Percentiles rank a stretch among this genome's conserved stretches.
These are phyloP conservation scores for Tortrix viridana DNA, from an alignment of 2,888 invertebrate species.

Conservation along the genomic window DNA sequence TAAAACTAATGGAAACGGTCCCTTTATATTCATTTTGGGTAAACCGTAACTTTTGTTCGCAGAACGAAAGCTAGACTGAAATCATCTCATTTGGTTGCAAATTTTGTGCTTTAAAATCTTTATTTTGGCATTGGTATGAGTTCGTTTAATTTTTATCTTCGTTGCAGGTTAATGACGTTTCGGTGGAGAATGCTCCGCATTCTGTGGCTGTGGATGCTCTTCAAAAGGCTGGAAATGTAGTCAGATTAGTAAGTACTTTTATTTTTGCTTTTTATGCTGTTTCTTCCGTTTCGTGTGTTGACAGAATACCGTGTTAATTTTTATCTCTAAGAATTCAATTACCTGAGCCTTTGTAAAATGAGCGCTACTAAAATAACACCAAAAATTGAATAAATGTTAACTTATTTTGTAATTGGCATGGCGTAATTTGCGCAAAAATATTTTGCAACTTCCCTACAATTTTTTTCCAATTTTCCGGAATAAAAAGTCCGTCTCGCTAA, in stretches of 20 bases:
- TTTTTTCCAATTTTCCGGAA: too few relatives aligned
- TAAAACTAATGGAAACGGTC: conserved; percentile 13
- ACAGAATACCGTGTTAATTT: too few relatives aligned
- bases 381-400: too few relatives aligned
- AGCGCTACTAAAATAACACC: too few relatives aligned
- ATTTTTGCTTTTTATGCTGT: too few relatives aligned
- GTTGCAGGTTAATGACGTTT: conserved; percentile 93
- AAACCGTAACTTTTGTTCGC: conserved; percentile 13
- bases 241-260: conserved; percentile 90
- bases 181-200: conserved; percentile 97
- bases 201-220: conserved; percentile 97
- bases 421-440: too few relatives aligned
- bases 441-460: too few relatives aligned
- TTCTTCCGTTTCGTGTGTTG: too few relatives aligned
- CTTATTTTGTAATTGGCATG: too few relatives aligned
- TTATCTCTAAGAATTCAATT: too few relatives aligned
- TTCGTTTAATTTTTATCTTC: conserved; percentile 37
- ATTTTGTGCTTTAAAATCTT: conserved; percentile 25
- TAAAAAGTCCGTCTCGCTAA: too few relatives aligned
- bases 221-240: conserved; percentile 97
- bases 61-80: conserved; percentile 22
- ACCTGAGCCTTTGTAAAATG: too few relatives aligned
- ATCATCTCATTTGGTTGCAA: conserved; percentile 27
- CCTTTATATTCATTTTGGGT: conserved; percentile 13
- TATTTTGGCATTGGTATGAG: conserved; percentile 25